Evolutionary conservation across 2,113 vertebrate genomes (phyloP).

Genomic region (Equus przewalskii): DNA sequence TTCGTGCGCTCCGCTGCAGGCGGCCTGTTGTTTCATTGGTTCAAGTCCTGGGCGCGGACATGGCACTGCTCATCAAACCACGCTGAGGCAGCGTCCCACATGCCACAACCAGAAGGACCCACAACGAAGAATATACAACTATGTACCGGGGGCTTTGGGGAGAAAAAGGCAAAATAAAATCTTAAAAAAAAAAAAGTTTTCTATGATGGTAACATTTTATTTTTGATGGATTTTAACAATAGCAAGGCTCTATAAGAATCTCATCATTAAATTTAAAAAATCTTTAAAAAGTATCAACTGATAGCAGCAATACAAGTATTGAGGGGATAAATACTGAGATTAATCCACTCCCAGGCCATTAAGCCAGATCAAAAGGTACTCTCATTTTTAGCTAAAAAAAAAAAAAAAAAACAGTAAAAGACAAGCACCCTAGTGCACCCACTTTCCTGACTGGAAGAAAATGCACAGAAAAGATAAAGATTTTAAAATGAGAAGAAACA

Average conservation of each 20-base stretch:
- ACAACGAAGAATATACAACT: no score
- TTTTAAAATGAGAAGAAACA: neutral
- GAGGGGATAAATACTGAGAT: neutral
- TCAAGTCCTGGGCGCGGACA: no score
- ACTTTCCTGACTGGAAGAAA: neutral
- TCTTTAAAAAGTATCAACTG: neutral
- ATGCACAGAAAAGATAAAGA: neutral
- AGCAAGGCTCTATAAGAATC: neutral
- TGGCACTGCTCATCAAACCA: no score
- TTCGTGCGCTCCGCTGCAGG: no score
- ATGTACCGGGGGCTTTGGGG: no score
- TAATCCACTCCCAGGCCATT: neutral
- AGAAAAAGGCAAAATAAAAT: no score
- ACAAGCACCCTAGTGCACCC: neutral
- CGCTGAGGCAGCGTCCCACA: no score
- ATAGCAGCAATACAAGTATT: neutral
- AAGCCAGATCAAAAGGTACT: neutral
- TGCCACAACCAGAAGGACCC: no score
- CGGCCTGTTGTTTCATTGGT: no score
- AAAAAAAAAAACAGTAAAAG: neutral
- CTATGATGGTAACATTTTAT: neutral
- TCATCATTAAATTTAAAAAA: neutral
- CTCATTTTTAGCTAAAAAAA: neutral
- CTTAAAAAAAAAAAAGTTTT: no score
- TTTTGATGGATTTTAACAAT: conserved; percentile 3